Evolutionary conservation across 2,888 invertebrate genomes (phyloP).

Genomic region (Brachylomia viminalis): DNA sequence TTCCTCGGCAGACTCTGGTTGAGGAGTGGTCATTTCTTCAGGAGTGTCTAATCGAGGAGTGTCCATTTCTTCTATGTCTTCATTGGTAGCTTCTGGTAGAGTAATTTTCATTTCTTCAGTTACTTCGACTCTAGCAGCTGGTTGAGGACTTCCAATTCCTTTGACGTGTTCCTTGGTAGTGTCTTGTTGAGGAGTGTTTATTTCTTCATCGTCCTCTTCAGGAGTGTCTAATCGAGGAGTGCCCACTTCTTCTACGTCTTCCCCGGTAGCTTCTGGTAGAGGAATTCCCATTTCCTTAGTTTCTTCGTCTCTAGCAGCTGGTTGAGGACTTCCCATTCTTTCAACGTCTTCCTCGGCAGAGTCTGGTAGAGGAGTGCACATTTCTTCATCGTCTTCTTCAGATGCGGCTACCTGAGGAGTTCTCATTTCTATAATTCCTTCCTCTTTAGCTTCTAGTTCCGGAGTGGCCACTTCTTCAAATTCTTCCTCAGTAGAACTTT

Average conservation of each 20-base stretch:
- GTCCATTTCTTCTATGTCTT: neutral
- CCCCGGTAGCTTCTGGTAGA: neutral
- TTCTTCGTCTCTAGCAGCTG: too few relatives aligned
- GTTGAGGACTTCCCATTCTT: neutral
- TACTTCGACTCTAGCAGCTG: neutral
- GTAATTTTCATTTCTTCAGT: neutral
- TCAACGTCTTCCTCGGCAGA: neutral
- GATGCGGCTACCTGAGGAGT: neutral
- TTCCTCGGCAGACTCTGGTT: too few relatives aligned
- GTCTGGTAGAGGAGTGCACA: neutral
- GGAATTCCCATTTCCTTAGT: neutral
- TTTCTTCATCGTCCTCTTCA: neutral
- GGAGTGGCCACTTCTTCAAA: neutral
- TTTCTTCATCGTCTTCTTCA: neutral
- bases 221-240: neutral
- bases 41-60: neutral
- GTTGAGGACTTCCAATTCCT: neutral
- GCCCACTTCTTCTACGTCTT: neutral
- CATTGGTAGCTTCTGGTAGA: neutral
- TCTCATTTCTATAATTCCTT: neutral
- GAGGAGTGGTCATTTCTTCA: neutral
- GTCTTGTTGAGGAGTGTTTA: neutral
- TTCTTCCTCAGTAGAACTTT: slow-evolving; percentile 4
- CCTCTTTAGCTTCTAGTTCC: neutral
- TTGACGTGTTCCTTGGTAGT: neutral